phyloP scores from a whole-genome alignment of 2,797 vertebrate species.

The Sarcoramphus papa region DNA sequence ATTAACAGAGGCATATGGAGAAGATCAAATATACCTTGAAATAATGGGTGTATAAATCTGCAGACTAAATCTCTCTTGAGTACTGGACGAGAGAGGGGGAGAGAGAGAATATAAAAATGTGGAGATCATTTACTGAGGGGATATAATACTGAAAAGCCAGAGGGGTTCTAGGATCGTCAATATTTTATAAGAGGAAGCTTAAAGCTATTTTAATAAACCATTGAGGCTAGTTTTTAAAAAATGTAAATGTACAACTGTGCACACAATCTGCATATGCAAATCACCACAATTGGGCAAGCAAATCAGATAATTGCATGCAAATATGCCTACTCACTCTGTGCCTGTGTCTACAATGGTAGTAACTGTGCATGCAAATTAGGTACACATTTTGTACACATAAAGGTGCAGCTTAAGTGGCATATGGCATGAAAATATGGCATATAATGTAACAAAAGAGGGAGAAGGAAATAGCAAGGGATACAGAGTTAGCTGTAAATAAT shows the following conservation, averaged over 20 bases:
- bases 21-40: slow-evolving; percentile 65
- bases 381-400: slow-evolving; percentile 64
- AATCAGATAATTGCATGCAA: slow-evolving; percentile 69
- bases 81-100: not conserved
- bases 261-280: slow-evolving; percentile 62
- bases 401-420: slow-evolving; percentile 61
- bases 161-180: slow-evolving; percentile 44
- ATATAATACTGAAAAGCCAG: slow-evolving; percentile 28
- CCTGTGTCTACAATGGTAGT: slow-evolving; percentile 63
- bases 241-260: slow-evolving; percentile 63
- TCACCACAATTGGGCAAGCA: slow-evolving; percentile 56
- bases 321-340: slow-evolving; percentile 56
- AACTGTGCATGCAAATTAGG: slow-evolving; percentile 65
- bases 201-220: slow-evolving; percentile 57
- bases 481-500: slow-evolving; percentile 60
- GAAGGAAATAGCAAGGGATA: slow-evolving; percentile 40
- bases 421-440: slow-evolving; percentile 60
- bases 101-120: slow-evolving; percentile 26
- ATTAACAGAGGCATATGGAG: slow-evolving; percentile 61
- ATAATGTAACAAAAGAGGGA: slow-evolving; percentile 52
- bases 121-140: slow-evolving; percentile 35
- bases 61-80: slow-evolving; percentile 61
- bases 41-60: slow-evolving; percentile 60
- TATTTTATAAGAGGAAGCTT: slow-evolving; percentile 51
- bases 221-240: slow-evolving; percentile 50